Conservation (phyloP, 2,113 vertebrate genomes). For the Meleagris gallopavo region DNA sequence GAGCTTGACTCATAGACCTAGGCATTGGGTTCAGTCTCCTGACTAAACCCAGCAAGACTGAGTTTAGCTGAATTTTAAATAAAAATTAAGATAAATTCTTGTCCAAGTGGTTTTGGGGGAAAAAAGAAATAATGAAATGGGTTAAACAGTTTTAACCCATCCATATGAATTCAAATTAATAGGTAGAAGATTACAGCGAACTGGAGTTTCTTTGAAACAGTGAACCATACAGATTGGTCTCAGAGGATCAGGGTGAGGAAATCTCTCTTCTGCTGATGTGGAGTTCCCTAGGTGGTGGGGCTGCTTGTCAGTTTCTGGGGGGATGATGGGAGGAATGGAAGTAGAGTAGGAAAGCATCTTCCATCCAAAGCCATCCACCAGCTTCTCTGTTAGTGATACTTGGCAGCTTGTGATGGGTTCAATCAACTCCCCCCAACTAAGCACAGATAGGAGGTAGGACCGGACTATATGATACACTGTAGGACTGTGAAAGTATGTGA, state of each 20-base stretch:
- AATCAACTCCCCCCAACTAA: neutral
- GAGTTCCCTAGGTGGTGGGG: accelerated
- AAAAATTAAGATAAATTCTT: accelerated
- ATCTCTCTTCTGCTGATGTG: neutral
- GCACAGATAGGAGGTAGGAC: neutral
- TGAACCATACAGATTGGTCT: neutral
- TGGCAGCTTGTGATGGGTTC: neutral
- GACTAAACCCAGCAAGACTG: neutral
- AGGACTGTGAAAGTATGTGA: neutral
- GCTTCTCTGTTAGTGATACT: neutral
- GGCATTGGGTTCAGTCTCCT: neutral
- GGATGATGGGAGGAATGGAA: neutral
- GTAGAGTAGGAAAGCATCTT: neutral
- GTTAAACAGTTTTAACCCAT: neutral
- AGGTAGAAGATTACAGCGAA: neutral
- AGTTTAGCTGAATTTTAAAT: neutral
- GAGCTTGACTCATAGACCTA: neutral
- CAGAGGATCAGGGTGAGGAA: neutral
- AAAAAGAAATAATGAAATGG: neutral
- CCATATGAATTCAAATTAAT: neutral
- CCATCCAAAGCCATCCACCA: neutral
- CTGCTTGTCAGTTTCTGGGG: neutral
- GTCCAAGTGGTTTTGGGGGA: neutral
- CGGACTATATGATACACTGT: neutral
- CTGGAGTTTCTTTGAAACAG: neutral